These are phyloP conservation scores for Sebastes kiyomatsui DNA, from an alignment of 2,797 vertebrate species.

Conservation along the genomic window DNA sequence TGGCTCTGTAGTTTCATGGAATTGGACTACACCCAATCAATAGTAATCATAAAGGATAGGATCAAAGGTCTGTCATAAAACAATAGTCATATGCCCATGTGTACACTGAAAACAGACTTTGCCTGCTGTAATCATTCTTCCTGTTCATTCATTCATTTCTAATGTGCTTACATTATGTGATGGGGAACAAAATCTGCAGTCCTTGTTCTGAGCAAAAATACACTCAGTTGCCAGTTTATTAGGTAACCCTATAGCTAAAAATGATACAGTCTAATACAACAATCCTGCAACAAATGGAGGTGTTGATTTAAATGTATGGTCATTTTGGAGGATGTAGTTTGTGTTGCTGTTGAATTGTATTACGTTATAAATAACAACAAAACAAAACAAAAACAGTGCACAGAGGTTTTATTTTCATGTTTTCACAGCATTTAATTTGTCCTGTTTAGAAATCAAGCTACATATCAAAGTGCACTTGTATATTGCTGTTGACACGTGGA, in stretches of 20 bases:
- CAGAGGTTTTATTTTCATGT: constrained; percentile 42
- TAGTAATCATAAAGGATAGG: background rate
- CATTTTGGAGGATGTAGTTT: background rate
- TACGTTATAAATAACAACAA: background rate
- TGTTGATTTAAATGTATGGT: background rate
- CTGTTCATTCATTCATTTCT: background rate
- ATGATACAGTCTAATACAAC: background rate
- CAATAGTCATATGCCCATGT: background rate
- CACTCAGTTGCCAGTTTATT: background rate
- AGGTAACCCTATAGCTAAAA: background rate
- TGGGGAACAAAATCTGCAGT: background rate
- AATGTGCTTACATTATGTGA: background rate
- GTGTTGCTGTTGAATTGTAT: background rate
- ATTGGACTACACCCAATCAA: background rate
- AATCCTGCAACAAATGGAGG: background rate
- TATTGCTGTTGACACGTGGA: background rate
- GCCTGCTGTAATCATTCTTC: background rate
- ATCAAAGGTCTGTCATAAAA: background rate
- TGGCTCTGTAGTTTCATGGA: background rate
- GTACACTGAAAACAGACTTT: background rate
- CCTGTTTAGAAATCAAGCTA: background rate
- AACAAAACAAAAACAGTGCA: constrained; percentile 1
- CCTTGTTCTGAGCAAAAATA: background rate
- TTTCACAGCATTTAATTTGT: constrained; percentile 11
- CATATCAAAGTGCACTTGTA: background rate